Evolutionary conservation across 2,797 vertebrate species (phyloP).

Genomic region (Neosalanx taihuensis): DNA sequence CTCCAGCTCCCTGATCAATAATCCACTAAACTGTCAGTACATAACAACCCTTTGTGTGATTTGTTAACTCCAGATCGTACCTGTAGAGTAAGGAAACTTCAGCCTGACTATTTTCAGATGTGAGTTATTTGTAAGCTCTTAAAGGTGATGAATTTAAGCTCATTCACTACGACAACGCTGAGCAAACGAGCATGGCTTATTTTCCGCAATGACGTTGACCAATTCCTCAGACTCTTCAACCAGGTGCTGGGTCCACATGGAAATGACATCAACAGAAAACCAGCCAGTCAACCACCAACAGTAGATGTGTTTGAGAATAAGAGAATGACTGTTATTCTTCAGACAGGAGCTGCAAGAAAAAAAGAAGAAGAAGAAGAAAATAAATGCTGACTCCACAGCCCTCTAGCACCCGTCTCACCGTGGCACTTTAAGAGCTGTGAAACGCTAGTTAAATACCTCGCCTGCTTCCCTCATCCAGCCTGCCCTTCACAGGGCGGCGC

Average conservation of each 20-base stretch:
- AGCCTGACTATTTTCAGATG: too few species aligned
- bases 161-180: too few species aligned
- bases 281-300: neutral
- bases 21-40: neutral
- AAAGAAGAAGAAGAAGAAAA: too few species aligned
- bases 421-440: constrained; percentile 63
- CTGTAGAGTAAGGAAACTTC: too few species aligned
- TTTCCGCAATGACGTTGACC: too few species aligned
- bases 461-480: constrained; percentile 68
- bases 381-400: constrained; percentile 36
- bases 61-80: too few species aligned
- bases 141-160: too few species aligned
- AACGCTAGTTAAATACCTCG: constrained; percentile 63
- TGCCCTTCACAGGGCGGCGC: constrained; percentile 42
- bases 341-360: constrained; percentile 10
- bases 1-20: neutral
- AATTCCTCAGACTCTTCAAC: too few species aligned
- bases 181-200: too few species aligned
- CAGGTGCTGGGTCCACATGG: too few species aligned
- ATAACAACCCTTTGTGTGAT: neutral
- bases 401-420: constrained; percentile 17
- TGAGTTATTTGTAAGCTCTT: too few species aligned
- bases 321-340: neutral
- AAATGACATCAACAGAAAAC: neutral
- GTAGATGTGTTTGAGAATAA: neutral